Percentiles rank a stretch among this genome's conserved stretches.
phyloP scores from a whole-genome alignment of 1,140 invertebrate species.

The Dendroctonus ponderosae region DNA sequence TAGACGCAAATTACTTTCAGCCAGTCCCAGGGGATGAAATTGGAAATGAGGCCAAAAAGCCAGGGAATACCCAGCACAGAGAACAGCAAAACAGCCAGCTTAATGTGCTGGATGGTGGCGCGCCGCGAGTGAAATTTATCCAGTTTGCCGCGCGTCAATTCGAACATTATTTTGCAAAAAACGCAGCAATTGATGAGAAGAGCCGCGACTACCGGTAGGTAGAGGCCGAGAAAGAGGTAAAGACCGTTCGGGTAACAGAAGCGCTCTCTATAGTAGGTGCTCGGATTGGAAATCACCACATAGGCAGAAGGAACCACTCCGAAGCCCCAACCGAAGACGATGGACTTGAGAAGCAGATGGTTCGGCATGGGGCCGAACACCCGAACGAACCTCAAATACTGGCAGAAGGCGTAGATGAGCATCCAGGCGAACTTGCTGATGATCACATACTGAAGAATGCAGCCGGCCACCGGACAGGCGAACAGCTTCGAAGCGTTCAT shows the following conservation, averaged over 20 bases:
- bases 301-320: constrained; percentile 38
- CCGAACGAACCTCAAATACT: constrained; percentile 61
- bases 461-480: constrained; percentile 54
- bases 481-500: constrained; percentile 54
- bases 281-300: constrained; percentile 48
- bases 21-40: constrained; percentile 51
- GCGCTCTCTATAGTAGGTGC: constrained; percentile 50
- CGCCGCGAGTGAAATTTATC: constrained; percentile 53
- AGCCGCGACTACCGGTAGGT: constrained; percentile 58
- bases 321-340: constrained; percentile 44
- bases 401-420: constrained; percentile 62
- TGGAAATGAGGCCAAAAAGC: constrained; percentile 62
- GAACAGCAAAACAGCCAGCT: constrained; percentile 60
- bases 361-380: constrained; percentile 54
- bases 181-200: constrained; percentile 56
- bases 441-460: constrained; percentile 60
- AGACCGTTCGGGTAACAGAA: constrained; percentile 60
- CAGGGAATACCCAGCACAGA: constrained; percentile 62
- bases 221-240: constrained; percentile 54
- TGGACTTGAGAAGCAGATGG: constrained; percentile 43
- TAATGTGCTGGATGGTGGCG: constrained; percentile 56
- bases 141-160: constrained; percentile 54
- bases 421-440: constrained; percentile 65
- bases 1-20: constrained; percentile 52
- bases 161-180: constrained; percentile 57